Conservation (phyloP, 2,888 invertebrate genomes). For the Tanypteryx hageni region DNA sequence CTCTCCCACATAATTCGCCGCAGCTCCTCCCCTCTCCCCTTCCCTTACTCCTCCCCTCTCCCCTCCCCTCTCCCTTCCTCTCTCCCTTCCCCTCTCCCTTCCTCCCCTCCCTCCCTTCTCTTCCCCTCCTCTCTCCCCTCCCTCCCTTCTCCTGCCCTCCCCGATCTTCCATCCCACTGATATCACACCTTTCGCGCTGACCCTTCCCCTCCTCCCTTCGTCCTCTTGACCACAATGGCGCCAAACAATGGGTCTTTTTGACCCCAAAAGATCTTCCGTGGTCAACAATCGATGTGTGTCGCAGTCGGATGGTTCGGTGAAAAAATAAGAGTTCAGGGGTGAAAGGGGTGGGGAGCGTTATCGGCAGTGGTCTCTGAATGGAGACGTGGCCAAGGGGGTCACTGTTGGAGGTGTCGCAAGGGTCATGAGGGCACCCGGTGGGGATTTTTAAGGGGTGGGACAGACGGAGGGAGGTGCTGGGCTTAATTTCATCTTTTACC, state of each 20-base stretch:
- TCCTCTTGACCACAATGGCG: background rate
- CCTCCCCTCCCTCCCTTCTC: background rate
- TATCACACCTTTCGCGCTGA: slow-evolving; percentile 21
- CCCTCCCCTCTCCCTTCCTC: background rate
- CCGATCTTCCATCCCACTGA: background rate
- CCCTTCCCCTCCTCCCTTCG: background rate
- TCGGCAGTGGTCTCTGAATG: background rate
- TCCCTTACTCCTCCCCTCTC: background rate
- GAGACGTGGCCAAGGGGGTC: too few species aligned
- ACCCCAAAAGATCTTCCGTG: slow-evolving; percentile 32
- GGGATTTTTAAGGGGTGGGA: background rate
- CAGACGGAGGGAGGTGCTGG: background rate
- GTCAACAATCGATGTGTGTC: slow-evolving; percentile 24
- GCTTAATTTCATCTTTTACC: background rate
- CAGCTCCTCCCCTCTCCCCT: background rate
- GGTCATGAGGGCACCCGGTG: background rate
- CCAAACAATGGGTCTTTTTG: slow-evolving; percentile 20
- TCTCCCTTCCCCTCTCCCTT: background rate
- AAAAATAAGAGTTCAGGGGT: background rate
- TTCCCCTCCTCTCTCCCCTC: background rate
- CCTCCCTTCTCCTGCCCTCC: background rate
- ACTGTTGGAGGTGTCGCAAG: too few species aligned
- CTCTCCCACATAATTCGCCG: too few species aligned
- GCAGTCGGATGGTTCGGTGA: slow-evolving; percentile 5
- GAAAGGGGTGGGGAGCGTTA: background rate